These are phyloP conservation scores for Crotalus helleri DNA, from an alignment of 2,113 vertebrate species.

Conservation along the genomic window DNA sequence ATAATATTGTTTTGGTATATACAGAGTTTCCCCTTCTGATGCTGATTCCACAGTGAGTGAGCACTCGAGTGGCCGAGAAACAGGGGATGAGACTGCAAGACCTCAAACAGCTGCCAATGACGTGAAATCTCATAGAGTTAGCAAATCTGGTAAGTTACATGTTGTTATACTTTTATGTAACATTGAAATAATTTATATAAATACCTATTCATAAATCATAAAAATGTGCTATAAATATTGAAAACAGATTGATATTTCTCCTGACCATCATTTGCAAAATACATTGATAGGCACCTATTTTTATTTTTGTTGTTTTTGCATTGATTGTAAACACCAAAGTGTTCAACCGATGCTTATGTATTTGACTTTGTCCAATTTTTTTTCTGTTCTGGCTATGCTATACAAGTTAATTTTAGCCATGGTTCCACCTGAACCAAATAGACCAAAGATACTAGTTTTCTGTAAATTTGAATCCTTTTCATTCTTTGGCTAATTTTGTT, in stretches of 20 bases:
- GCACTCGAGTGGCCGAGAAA: conserved; percentile 83
- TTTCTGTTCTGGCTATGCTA: background rate
- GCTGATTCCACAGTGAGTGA: conserved; percentile 88
- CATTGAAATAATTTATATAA: background rate
- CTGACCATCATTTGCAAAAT: background rate
- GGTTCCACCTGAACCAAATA: background rate
- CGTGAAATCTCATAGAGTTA: conserved; percentile 75
- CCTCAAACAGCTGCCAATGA: conserved; percentile 66
- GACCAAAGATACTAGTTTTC: background rate
- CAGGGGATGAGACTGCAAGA: conserved; percentile 77
- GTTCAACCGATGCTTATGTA: background rate
- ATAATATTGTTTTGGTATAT: conserved; percentile 12
- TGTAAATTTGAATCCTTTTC: background rate
- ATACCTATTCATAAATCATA: background rate
- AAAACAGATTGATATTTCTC: background rate
- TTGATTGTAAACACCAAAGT: background rate
- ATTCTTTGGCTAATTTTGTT: background rate
- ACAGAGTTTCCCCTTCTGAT: conserved; percentile 89
- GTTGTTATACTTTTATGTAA: background rate
- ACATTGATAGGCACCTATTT: background rate
- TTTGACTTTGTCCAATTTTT: background rate
- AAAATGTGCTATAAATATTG: background rate
- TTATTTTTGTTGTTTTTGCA: background rate
- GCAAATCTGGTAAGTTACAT: conserved; percentile 76
- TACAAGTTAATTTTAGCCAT: background rate